Percentiles rank a stretch among this genome's conserved stretches.
phyloP scores from a whole-genome alignment of 2,113 vertebrate genomes.

The Corythaixoides concolor region DNA sequence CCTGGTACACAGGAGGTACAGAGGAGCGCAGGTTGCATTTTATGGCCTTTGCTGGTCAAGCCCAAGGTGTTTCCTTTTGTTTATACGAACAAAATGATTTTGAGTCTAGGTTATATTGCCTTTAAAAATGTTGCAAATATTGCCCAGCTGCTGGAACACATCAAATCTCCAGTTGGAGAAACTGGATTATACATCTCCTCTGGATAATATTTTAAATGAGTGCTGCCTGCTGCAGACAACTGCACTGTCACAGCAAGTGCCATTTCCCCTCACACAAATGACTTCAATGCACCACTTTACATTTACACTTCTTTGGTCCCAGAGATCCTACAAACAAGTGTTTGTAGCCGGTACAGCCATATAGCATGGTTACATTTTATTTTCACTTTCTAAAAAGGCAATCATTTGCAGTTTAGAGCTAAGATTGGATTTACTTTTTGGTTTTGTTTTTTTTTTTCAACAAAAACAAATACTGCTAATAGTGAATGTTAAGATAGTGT shows the following conservation, averaged over 20 bases:
- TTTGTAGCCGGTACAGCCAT: neutral
- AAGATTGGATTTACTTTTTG: neutral
- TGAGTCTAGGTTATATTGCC: neutral
- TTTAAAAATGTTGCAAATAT: neutral
- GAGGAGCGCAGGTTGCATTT: neutral
- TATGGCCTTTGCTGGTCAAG: neutral
- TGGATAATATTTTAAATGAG: neutral
- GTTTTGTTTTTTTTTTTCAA: neutral
- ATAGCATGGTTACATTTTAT: neutral
- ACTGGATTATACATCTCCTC: neutral
- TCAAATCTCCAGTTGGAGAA: neutral
- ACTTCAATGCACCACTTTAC: neutral
- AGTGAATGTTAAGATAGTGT: neutral
- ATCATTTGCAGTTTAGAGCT: neutral
- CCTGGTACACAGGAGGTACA: neutral
- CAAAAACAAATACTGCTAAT: neutral
- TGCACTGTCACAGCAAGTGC: neutral
- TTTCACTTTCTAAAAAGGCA: neutral
- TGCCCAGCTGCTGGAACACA: neutral
- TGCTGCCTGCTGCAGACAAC: neutral
- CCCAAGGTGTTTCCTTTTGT: neutral
- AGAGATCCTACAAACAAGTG: neutral
- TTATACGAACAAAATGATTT: neutral
- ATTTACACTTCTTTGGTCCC: neutral
- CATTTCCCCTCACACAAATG: accelerated